These are phyloP conservation scores for Spheniscus humboldti DNA, from an alignment of 2,797 vertebrate genomes.

Conservation along the genomic window DNA sequence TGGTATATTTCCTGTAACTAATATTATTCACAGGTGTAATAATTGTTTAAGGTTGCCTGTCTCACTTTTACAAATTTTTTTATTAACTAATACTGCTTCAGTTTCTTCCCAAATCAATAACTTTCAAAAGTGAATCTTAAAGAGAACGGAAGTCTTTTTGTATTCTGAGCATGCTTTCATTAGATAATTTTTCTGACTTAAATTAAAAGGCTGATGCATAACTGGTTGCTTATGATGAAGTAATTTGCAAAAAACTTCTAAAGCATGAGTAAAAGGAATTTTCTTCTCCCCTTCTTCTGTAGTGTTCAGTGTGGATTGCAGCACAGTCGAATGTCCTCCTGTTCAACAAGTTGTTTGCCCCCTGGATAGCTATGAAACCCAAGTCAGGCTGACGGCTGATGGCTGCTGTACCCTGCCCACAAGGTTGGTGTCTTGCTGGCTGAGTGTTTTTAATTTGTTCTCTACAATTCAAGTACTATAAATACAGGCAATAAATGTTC, in stretches of 20 bases:
- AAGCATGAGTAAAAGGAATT: neutral
- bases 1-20: neutral
- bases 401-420: slow-evolving; percentile 89
- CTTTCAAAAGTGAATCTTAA: neutral
- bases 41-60: neutral
- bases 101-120: neutral
- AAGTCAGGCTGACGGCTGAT: slow-evolving; percentile 86
- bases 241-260: neutral
- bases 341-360: slow-evolving; percentile 86
- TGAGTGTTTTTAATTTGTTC: neutral
- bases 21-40: neutral
- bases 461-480: neutral
- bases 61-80: neutral
- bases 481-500: neutral
- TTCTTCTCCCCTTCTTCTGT: slow-evolving; percentile 27
- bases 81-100: neutral
- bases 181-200: neutral
- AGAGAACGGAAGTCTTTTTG: neutral
- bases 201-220: neutral
- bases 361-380: slow-evolving; percentile 87
- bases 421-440: slow-evolving; percentile 74
- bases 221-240: neutral
- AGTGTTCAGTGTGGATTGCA: slow-evolving; percentile 91
- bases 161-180: neutral
- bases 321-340: slow-evolving; percentile 86